Base-by-base conservation (phyloP, 2,113 vertebrate genomes). In the Psittacara wagleri region DNA sequence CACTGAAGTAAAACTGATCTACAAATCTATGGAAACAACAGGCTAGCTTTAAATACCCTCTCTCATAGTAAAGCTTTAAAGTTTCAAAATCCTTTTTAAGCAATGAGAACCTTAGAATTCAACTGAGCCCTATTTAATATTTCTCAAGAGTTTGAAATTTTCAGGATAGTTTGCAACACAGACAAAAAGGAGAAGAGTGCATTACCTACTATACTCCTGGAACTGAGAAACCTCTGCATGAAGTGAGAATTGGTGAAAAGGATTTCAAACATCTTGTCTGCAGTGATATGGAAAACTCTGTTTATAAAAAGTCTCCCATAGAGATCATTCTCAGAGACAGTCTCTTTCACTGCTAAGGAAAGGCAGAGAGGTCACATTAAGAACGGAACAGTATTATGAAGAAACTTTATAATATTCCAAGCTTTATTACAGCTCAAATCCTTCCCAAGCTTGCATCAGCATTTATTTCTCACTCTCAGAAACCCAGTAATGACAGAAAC, bases 161-260 rank as follows among this genome's bases (percentile, higher is more conserved):
- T 79, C 68, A 83, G 22, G 22, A 11, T 10, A 82, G 22, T 63
- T 63, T 84, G 23, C 70, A 86, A 96, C 17, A 77, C 0, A 1
- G n/a, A 88, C n/a, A 77, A 77, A 96, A 52, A 23, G n/a, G 29
- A 87, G 59, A 59, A 94, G 91, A 79, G 27, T 43, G 6, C 73
- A 93, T 97, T 97, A 99, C 99, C 99, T 96, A 98, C 98, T 85
- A 99, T 99, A 92, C 99, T 99, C 94, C 99, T 98, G 94, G 98
- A 86, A 61, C 67, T 96, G 95, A 98, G 82, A 95, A 99, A 99
- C 92, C 98, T 98, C 95, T 98, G 98, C 88, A 98, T 97, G 97
- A 99, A 99, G 89, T 83, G 90, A 28, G 99, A 99, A 92, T 99
- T 98, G 5, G 98, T 99, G 97, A 99, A 99, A 78, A 99, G 99